Evolutionary conservation across 1,140 invertebrate genomes (phyloP), one percentile per base, ranked within the genome.

Genomic region (Dinoponera quadriceps): DNA sequence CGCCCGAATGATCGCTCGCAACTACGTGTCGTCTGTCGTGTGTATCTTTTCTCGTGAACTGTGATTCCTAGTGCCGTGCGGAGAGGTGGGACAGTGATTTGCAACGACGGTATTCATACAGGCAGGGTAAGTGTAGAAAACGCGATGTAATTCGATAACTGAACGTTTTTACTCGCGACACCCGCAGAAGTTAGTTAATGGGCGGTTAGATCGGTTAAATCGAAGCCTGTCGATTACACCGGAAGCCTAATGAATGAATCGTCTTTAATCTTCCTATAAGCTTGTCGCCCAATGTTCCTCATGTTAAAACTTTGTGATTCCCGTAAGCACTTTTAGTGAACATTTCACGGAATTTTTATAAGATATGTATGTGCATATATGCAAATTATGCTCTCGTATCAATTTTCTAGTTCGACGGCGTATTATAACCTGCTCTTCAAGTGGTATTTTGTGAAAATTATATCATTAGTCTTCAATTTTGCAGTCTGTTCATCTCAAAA

Each of bases 51-150:
- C 38, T 75, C 65, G 65, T 80, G 65, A 80, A 80, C 75, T 80
- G 75, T 80, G 75, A 80, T 80, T 80, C 65, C 57, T 71, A 71
- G 75, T 78, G 75, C 75, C 75, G 63, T 38, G 69, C 27, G 60
- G 51, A 18, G 51, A 27, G 38, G 44, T 22, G 44, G 75, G 4
- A 57, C 60, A 80, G 75, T 69, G 65, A 80, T 71, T 51, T 48
- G 51, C 51, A 18, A 48, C 75, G 65, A 71, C 75, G 65, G 75
- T 33, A 57, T 80, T 69, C 51, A 59, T 27, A 29, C 51, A 54
- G 22, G 22, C 65, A 69, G 22, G 75, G 75, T 80, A 57, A 80
- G 75, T 44, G 38, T 11, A 3, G 38, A 44, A 44, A 3, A 5
- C 9, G 38, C 38, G 38, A 44, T 9, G 7, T n/a, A n/a, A n/a